Base-by-base conservation (phyloP, 2,888 invertebrate genomes). In the Hymenopus coronatus region DNA sequence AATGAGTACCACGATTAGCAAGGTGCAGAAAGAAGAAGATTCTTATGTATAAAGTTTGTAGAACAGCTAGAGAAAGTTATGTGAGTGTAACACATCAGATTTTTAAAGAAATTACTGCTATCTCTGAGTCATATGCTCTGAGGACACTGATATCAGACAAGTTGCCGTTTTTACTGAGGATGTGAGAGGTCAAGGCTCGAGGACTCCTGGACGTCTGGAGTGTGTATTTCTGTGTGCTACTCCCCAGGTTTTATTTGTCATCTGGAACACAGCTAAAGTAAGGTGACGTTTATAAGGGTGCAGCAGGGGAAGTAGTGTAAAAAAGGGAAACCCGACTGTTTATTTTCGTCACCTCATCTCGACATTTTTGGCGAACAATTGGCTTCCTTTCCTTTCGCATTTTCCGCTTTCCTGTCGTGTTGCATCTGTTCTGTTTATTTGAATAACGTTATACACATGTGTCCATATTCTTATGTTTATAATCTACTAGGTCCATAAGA, bases 351-450 rank as follows among this genome's bases (percentile, higher is more conserved):
- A 85, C 85, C 46, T 85, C 85, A 54, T 25, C 12, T 9, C 54
- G 85, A 85, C 46, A 85, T 54, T 40, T 40, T 85, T 28, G 28
- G 85, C 40, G 54, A 85, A 85, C 85, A 85, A 85, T 54, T 85
- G 40, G 20, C 85, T 85, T 20, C 25, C 54, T 70, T 70, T 4
- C 4, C 54, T 70, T 70, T 70, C 25, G 54, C 54, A 25, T 20
- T 70, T 70, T 70, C 25, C 54, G 54, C 54, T 6, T 6, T 20
- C 8, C 54, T 70, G 20, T 2, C 20, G 0, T 25, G 25, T 70
- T 8, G 25, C 54, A 2, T 15, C 15, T 15, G 15, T 14, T 15
- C 54, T 70, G 54, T 70, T 70, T 70, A 70, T 70, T 70, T 70
- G 9, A 70, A 70, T 70, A 70, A 70, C 8, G 25, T 70, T 33